Percentiles rank a stretch among this genome's conserved stretches.
phyloP scores from a whole-genome alignment of 2,888 invertebrate species.

The Salticus scenicus region DNA sequence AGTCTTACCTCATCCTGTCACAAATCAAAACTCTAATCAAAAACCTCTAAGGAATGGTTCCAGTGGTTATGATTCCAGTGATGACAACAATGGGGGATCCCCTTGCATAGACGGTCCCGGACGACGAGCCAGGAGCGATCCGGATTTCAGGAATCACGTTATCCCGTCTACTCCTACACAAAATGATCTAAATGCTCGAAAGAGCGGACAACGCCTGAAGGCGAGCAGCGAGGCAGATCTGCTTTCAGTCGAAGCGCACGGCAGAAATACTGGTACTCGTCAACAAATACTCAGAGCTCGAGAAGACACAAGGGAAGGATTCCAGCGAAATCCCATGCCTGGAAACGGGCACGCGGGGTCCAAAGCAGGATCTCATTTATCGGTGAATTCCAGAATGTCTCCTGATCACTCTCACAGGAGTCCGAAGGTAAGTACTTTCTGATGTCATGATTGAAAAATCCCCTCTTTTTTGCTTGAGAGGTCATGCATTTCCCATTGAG shows the following conservation, averaged over 20 bases:
- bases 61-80: slow-evolving; percentile 94
- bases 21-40: slow-evolving; percentile 22
- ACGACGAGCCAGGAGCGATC: slow-evolving; percentile 84
- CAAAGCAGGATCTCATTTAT: slow-evolving; percentile 69
- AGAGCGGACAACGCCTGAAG: slow-evolving; percentile 71
- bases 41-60: slow-evolving; percentile 81
- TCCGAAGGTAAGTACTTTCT: slow-evolving; percentile 28
- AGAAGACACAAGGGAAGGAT: slow-evolving; percentile 58
- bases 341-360: slow-evolving; percentile 60
- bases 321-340: slow-evolving; percentile 59
- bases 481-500: neutral
- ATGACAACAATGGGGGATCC: slow-evolving; percentile 81
- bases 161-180: slow-evolving; percentile 74
- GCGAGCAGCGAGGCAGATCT: slow-evolving; percentile 92
- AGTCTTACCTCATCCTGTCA: slow-evolving; percentile 83
- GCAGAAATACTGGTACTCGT: neutral
- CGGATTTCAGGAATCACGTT: slow-evolving; percentile 86
- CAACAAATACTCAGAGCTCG: slow-evolving; percentile 57
- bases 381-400: slow-evolving; percentile 67
- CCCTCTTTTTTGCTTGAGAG: neutral
- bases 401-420: slow-evolving; percentile 31
- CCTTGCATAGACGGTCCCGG: slow-evolving; percentile 5
- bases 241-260: slow-evolving; percentile 76
- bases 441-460: neutral
- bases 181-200: neutral